phyloP scores from a whole-genome alignment of 2,113 vertebrate genomes.

The Brachyhypopomus occidentalis region DNA sequence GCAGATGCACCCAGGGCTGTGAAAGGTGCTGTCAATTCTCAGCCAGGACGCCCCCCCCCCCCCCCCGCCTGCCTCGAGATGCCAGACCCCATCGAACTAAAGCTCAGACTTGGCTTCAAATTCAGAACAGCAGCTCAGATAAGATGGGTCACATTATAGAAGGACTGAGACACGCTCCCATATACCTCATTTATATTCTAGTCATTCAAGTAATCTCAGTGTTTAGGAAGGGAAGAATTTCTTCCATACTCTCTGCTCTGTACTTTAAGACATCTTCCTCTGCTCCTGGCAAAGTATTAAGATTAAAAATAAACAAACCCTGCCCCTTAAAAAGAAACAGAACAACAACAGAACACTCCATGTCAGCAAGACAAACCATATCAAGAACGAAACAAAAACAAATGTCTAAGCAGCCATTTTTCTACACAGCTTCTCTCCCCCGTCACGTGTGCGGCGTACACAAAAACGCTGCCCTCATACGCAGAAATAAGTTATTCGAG shows the following conservation, averaged over 20 bases:
- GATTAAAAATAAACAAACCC: slow-evolving; percentile 2
- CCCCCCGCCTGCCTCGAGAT: not conserved
- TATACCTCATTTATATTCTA: not conserved
- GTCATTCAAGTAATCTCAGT: no score
- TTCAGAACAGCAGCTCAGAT: slow-evolving; percentile 1
- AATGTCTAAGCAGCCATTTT: not conserved
- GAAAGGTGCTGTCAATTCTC: not conserved
- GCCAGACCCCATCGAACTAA: not conserved
- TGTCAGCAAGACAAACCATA: slow-evolving; percentile 11
- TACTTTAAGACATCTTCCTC: slow-evolving; percentile 16
- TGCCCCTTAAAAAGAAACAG: slow-evolving; percentile 8
- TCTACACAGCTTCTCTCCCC: not conserved
- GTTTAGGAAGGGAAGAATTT: no score
- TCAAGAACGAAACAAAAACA: not conserved
- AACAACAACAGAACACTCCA: not conserved
- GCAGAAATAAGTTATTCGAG: slow-evolving; percentile 47
- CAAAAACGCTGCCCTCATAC: not conserved
- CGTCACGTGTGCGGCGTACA: not conserved
- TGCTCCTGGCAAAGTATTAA: slow-evolving; percentile 6
- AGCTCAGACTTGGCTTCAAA: not conserved
- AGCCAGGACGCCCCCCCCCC: not conserved
- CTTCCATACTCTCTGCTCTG: not conserved
- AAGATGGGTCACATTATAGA: not conserved
- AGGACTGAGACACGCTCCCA: not conserved
- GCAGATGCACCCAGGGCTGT: not conserved